These are phyloP conservation scores for Porites cylindrica DNA, from an alignment of 92 coral and sea anemone genomes.

Conservation along the genomic window DNA sequence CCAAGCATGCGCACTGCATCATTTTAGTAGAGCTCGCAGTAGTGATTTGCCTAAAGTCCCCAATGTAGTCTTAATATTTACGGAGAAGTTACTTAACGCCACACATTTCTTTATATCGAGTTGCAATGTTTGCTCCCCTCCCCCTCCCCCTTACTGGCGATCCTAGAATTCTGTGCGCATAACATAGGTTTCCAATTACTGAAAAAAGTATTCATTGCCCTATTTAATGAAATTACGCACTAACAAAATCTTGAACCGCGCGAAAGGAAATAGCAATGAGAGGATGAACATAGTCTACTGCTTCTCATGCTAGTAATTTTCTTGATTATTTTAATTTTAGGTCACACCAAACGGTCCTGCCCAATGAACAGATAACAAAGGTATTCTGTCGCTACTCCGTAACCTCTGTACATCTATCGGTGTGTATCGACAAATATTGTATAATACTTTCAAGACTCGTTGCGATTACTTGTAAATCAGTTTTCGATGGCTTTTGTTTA, in stretches of 20 bases:
- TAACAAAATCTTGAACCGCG: neutral
- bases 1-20: no score
- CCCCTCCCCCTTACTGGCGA: no score
- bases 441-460: neutral
- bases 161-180: no score
- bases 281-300: neutral
- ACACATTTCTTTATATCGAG: no score
- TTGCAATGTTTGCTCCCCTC: no score
- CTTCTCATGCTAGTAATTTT: neutral
- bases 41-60: no score
- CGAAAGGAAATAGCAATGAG: neutral
- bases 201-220: no score
- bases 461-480: neutral
- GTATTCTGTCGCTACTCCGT: neutral
- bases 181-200: no score
- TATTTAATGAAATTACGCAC: no score
- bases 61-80: no score
- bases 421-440: neutral
- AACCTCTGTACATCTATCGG: neutral
- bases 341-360: slow-evolving; percentile 83
- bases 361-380: slow-evolving; percentile 68
- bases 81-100: no score
- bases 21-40: no score
- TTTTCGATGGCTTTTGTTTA: neutral
- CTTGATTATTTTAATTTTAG: slow-evolving; percentile 30